A percentile compares a stretch with the other conserved stretches of the same genome.
phyloP scores from a whole-genome alignment of 2,888 invertebrate species.

The Cryptocheilus praepositus region DNA sequence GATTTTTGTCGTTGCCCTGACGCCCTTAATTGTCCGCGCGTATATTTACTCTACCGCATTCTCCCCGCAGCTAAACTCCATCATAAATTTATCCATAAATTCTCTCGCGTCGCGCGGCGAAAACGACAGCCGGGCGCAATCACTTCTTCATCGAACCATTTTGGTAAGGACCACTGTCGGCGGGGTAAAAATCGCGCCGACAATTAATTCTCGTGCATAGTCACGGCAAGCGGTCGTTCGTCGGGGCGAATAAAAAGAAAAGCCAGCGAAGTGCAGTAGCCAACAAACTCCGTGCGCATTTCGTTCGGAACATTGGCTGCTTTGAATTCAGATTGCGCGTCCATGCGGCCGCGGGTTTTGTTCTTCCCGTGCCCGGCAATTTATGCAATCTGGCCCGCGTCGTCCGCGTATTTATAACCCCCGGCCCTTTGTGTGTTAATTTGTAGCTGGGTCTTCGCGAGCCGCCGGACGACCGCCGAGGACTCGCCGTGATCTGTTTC shows the following conservation, averaged over 20 bases:
- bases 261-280: constrained; percentile 33
- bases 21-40: too few species aligned
- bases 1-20: too few species aligned
- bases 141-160: too few species aligned
- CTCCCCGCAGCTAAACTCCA: neutral
- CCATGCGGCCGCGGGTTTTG: constrained; percentile 64
- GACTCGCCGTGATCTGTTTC: constrained; percentile 20
- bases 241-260: too few species aligned
- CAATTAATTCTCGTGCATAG: too few species aligned
- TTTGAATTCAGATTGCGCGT: constrained; percentile 72
- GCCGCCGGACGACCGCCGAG: constrained; percentile 22
- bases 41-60: neutral
- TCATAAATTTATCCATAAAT: too few species aligned
- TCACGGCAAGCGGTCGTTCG: too few species aligned
- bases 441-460: constrained; percentile 51
- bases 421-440: constrained; percentile 74
- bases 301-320: constrained; percentile 48
- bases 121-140: too few species aligned
- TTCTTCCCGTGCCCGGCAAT: constrained; percentile 61
- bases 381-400: constrained; percentile 70
- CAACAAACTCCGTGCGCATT: constrained; percentile 53
- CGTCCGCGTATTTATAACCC: constrained; percentile 68
- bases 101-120: too few species aligned
- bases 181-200: too few species aligned
- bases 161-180: too few species aligned